Evolutionary conservation across 2,888 invertebrate genomes (phyloP).

Genomic region (Lepidochrysops patricia): DNA sequence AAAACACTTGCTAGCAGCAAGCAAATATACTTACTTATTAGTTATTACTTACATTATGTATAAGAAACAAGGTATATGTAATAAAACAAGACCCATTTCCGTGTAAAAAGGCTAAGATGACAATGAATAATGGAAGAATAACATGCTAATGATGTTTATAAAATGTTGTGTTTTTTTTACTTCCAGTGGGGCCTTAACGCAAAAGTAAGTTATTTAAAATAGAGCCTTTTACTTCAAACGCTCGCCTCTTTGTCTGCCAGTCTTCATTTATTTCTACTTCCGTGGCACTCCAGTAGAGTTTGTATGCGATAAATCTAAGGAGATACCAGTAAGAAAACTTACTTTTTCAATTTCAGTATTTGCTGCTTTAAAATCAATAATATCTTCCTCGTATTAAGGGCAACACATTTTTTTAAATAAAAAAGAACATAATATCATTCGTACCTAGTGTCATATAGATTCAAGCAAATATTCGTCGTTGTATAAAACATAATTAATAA

Average conservation of each 20-base stretch:
- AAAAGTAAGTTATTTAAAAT: slow-evolving; percentile 3
- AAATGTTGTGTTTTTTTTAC: not conserved
- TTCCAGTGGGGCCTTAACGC: not conserved
- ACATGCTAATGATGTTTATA: not conserved
- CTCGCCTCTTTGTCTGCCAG: slow-evolving; percentile 4
- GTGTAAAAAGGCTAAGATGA: not conserved
- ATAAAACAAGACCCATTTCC: too few relatives aligned
- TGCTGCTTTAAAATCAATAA: not conserved
- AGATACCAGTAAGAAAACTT: not conserved
- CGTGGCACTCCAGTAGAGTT: not conserved
- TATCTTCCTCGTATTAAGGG: not conserved
- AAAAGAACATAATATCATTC: too few relatives aligned
- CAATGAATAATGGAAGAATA: not conserved
- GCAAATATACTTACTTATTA: too few relatives aligned
- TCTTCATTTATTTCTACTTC: slow-evolving; percentile 8
- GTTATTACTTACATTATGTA: too few relatives aligned
- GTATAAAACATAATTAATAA: too few relatives aligned
- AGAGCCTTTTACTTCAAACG: slow-evolving; percentile 6
- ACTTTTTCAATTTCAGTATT: not conserved
- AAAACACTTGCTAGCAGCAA: too few relatives aligned
- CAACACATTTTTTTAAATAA: too few relatives aligned
- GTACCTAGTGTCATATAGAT: too few relatives aligned
- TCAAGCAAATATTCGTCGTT: too few relatives aligned
- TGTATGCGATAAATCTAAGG: not conserved
- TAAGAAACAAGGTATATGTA: too few relatives aligned